phyloP scores from a whole-genome alignment of 1,140 invertebrate genomes.

The Meloidogyne exigua region DNA sequence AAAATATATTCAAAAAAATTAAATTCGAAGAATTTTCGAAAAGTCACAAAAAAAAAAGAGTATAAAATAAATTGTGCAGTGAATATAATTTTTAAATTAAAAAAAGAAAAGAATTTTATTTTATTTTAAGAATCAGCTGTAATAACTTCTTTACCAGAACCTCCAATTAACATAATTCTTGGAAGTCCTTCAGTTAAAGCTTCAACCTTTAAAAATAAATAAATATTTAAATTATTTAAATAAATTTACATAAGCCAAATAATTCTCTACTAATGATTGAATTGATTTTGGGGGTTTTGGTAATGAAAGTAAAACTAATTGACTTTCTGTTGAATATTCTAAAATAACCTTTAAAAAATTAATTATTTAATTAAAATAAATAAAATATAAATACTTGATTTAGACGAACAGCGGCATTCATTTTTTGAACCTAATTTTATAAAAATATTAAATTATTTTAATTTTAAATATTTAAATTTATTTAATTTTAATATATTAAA shows the following conservation, averaged over 20 bases:
- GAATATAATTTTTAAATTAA: neutral
- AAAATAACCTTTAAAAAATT: constrained; percentile 74
- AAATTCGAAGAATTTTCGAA: neutral
- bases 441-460: constrained; percentile 15
- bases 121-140: constrained; percentile 87
- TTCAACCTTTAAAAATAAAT: constrained; percentile 70
- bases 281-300: constrained; percentile 81
- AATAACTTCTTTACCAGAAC: constrained; percentile 95
- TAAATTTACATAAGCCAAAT: constrained; percentile 83
- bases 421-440: constrained; percentile 68
- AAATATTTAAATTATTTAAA: neutral
- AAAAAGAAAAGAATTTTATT: neutral
- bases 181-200: constrained; percentile 94
- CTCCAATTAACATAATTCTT: constrained; percentile 91
- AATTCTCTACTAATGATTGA: constrained; percentile 67
- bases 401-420: constrained; percentile 96
- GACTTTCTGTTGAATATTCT: constrained; percentile 91
- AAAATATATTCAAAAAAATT: too few relatives aligned
- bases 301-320: constrained; percentile 94
- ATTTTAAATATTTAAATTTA: too few relatives aligned
- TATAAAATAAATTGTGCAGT: neutral
- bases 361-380: neutral
- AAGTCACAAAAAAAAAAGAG: neutral
- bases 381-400: constrained; percentile 72
- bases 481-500: too few relatives aligned